Percentiles rank a stretch among this genome's conserved stretches.
phyloP scores from a whole-genome alignment of 1,140 invertebrate species.

The Anastrepha obliqua region DNA sequence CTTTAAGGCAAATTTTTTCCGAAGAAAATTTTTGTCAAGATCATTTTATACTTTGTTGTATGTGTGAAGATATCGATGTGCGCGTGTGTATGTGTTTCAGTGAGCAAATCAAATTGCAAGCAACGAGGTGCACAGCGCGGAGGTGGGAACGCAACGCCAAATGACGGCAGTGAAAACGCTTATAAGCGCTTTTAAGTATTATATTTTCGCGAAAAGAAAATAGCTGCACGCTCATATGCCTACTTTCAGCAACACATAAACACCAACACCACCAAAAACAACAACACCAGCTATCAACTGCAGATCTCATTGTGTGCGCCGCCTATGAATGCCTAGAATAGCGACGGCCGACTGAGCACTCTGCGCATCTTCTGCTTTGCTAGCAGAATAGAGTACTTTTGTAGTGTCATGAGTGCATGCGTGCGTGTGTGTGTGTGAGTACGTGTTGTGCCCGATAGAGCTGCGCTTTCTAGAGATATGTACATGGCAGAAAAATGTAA shows the following conservation, averaged over 20 bases:
- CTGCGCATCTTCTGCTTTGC: not conserved
- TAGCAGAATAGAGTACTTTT: not conserved
- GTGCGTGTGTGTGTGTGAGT: not conserved
- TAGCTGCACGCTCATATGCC: conserved; percentile 21
- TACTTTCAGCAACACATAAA: too few species aligned
- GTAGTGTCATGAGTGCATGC: not conserved
- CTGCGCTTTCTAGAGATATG: not conserved
- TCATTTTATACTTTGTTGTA: not conserved
- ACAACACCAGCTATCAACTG: not conserved
- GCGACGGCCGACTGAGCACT: not conserved
- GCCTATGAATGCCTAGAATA: not conserved
- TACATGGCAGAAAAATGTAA: not conserved
- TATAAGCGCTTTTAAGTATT: not conserved
- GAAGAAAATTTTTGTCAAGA: not conserved
- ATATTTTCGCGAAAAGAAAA: not conserved
- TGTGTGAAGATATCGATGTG: not conserved
- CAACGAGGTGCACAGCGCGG: not conserved
- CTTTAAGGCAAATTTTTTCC: not conserved
- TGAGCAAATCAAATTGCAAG: not conserved
- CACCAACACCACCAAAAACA: not conserved
- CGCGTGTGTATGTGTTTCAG: too few species aligned
- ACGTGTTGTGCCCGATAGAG: conserved; percentile 12
- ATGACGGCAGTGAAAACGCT: not conserved
- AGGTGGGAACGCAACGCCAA: not conserved
- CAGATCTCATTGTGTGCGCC: conserved; percentile 8